Percentiles rank a stretch among this genome's conserved stretches.
phyloP scores from a whole-genome alignment of 1,140 invertebrate genomes.

The Drosophila eugracilis region DNA sequence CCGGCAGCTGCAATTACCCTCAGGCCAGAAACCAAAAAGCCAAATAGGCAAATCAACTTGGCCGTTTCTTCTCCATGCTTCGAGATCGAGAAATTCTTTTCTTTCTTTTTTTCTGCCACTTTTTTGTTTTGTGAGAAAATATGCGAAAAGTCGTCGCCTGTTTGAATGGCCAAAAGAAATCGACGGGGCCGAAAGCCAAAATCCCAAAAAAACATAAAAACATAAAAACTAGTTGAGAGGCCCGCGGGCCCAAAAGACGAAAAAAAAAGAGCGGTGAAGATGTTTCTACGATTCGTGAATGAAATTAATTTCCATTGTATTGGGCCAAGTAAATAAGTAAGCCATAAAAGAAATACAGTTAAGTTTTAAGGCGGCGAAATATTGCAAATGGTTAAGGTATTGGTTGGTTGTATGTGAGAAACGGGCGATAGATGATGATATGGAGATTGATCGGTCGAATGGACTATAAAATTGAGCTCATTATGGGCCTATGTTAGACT shows the following conservation, averaged over 20 bases:
- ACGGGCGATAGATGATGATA: constrained; percentile 33
- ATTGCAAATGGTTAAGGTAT: constrained; percentile 41
- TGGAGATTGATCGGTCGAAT: constrained; percentile 38
- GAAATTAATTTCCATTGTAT: constrained; percentile 80
- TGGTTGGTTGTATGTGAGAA: no score
- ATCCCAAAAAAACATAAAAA: constrained; percentile 7
- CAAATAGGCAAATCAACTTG: constrained; percentile 52
- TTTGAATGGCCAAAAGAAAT: constrained; percentile 69
- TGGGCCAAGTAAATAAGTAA: constrained; percentile 52
- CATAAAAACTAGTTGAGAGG: constrained; percentile 60
- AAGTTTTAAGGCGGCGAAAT: constrained; percentile 25
- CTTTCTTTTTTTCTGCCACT: not conserved
- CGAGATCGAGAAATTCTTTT: constrained; percentile 63
- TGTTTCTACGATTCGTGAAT: constrained; percentile 70
- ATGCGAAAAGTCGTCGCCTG: constrained; percentile 63
- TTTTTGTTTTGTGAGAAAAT: constrained; percentile 66
- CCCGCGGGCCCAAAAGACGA: constrained; percentile 1
- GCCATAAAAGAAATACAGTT: constrained; percentile 55
- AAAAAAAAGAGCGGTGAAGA: constrained; percentile 33
- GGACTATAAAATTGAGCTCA: constrained; percentile 36
- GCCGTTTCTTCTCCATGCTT: constrained; percentile 27
- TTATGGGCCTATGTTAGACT: constrained; percentile 17
- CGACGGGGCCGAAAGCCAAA: constrained; percentile 14
- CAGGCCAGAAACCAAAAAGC: constrained; percentile 17
- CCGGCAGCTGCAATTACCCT: no score